Evolutionary conservation across 2,888 invertebrate species (phyloP).

Genomic region (Dendrolimus houi): DNA sequence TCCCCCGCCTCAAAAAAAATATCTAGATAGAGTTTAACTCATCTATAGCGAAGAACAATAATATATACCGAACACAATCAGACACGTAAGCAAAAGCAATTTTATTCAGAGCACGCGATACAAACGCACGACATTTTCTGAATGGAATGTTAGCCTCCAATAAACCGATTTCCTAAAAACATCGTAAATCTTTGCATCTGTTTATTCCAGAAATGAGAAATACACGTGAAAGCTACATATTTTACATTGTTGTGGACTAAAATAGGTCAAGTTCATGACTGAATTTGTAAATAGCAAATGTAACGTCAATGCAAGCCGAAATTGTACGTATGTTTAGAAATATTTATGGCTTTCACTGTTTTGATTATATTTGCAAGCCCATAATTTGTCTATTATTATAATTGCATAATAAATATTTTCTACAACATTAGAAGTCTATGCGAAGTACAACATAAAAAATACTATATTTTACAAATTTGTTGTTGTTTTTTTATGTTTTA

Average conservation of each 20-base stretch:
- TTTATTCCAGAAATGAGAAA: conserved; percentile 23
- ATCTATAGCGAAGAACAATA: conserved; percentile 42
- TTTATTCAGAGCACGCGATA: conserved; percentile 44
- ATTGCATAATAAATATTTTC: conserved; percentile 4
- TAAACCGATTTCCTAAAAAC: conserved; percentile 12
- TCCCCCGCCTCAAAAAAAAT: no score
- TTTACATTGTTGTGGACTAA: conserved; percentile 33
- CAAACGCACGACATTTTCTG: conserved; percentile 18
- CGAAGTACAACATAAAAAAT: no score
- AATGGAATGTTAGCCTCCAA: conserved; percentile 9
- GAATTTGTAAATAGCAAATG: conserved; percentile 16
- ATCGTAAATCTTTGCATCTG: conserved; percentile 17
- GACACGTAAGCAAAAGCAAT: conserved; percentile 35
- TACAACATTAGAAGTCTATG: no score
- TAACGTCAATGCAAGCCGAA: conserved; percentile 1
- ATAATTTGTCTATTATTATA: conserved; percentile 22
- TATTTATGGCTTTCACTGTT: no score
- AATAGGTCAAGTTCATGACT: conserved; percentile 33
- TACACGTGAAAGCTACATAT: conserved; percentile 26
- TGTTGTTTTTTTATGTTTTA: no score
- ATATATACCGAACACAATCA: conserved; percentile 43
- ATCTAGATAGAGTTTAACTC: conserved; percentile 33
- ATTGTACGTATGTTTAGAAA: no score
- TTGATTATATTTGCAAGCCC: no score
- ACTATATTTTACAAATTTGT: no score